Evolutionary conservation across 2,888 invertebrate species (phyloP).

Genomic region (Cheilosia urbana): DNA sequence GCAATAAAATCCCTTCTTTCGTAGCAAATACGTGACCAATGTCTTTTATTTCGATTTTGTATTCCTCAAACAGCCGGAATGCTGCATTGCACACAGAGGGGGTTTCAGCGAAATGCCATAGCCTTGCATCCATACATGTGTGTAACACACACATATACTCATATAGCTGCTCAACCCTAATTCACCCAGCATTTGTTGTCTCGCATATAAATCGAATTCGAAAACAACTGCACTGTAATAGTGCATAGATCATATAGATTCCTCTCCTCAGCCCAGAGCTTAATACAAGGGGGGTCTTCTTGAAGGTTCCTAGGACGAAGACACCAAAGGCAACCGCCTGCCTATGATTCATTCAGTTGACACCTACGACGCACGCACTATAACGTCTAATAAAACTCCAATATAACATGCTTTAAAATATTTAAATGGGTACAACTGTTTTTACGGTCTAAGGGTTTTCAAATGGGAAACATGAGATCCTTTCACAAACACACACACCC

Average conservation of each 20-base stretch:
- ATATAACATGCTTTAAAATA: constrained; percentile 73
- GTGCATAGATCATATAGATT: constrained; percentile 54
- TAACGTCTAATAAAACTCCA: constrained; percentile 66
- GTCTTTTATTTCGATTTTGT: constrained; percentile 83
- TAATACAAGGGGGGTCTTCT: constrained; percentile 1
- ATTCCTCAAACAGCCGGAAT: constrained; percentile 68
- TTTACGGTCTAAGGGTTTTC: constrained; percentile 40
- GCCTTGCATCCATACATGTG: constrained; percentile 61
- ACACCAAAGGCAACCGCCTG: constrained; percentile 5
- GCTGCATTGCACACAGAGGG: constrained; percentile 62
- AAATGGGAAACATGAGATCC: constrained; percentile 39
- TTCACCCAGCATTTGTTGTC: constrained; percentile 46
- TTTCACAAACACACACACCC: constrained; percentile 1
- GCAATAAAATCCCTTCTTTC: constrained; percentile 84
- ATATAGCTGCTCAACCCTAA: constrained; percentile 43
- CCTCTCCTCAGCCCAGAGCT: not conserved
- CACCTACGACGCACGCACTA: constrained; percentile 30
- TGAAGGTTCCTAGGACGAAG: not conserved
- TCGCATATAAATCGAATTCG: constrained; percentile 54
- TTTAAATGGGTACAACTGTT: constrained; percentile 63
- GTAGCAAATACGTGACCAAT: constrained; percentile 84
- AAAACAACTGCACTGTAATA: constrained; percentile 58
- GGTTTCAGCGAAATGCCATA: not conserved
- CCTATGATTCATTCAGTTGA: constrained; percentile 60
- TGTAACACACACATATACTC: constrained; percentile 1